phyloP scores from a whole-genome alignment of 2,797 vertebrate genomes.

The Brachyrhaphis roseni region DNA sequence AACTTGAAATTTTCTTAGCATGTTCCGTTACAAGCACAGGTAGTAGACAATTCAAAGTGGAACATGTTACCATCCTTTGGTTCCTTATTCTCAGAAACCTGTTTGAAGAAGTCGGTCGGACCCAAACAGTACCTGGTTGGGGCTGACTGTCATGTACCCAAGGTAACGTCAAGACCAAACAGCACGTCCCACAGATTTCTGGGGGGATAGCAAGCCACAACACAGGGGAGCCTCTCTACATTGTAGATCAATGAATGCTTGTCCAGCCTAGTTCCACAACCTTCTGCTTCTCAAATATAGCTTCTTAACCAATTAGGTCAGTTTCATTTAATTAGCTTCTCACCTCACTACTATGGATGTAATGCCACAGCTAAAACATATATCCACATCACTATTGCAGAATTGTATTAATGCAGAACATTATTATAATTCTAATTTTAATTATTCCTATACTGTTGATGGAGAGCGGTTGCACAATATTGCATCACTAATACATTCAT shows the following conservation, averaged over 20 bases:
- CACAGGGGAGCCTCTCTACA: slow-evolving; percentile 93
- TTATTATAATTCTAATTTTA: background rate
- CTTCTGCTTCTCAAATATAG: slow-evolving; percentile 68
- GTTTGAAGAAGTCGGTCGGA: slow-evolving; percentile 39
- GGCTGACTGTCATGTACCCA: slow-evolving; percentile 99
- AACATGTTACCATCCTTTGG: slow-evolving; percentile 38
- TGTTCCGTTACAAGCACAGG: slow-evolving; percentile 52
- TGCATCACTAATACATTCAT: background rate
- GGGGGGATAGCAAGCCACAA: slow-evolving; percentile 82
- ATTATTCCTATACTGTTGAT: background rate
- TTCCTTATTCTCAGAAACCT: slow-evolving; percentile 78
- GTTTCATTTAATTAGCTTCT: background rate
- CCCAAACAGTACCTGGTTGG: slow-evolving; percentile 92
- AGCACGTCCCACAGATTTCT: slow-evolving; percentile 97
- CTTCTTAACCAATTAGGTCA: slow-evolving; percentile 67
- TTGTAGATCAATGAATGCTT: slow-evolving; percentile 82
- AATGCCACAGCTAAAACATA: background rate
- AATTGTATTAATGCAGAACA: background rate
- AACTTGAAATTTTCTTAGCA: slow-evolving; percentile 14
- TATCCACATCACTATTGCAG: background rate
- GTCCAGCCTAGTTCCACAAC: slow-evolving; percentile 33
- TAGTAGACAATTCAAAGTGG: slow-evolving; percentile 26
- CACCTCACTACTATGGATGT: background rate
- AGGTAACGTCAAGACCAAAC: slow-evolving; percentile 98
- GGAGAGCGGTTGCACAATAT: background rate